Percentiles rank a stretch among this genome's conserved stretches.
Conservation (phyloP, 2,113 vertebrate genomes). For the Lycaon pictus region DNA sequence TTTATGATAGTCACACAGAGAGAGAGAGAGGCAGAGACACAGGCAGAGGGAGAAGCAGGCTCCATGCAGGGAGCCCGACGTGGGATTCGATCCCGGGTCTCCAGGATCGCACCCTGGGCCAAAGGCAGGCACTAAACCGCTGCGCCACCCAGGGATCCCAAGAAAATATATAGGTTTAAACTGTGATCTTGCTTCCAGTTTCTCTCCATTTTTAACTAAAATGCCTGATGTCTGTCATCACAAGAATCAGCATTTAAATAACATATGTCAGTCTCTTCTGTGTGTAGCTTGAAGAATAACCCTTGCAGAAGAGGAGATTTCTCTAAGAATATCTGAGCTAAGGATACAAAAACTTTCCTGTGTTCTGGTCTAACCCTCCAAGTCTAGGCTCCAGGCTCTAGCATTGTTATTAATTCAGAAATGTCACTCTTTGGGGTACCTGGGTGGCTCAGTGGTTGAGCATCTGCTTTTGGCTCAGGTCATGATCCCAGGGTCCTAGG, state of each 20-base stretch:
- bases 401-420: constrained; percentile 66
- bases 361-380: neutral
- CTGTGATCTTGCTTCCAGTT: neutral
- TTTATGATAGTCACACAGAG: too few relatives aligned
- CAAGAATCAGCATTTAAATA: constrained; percentile 72
- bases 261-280: constrained; percentile 65
- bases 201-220: constrained; percentile 33
- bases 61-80: too few relatives aligned
- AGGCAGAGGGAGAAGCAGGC: too few relatives aligned
- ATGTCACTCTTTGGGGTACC: neutral
- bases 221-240: neutral
- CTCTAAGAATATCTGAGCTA: constrained; percentile 70
- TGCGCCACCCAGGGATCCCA: too few relatives aligned
- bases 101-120: too few relatives aligned
- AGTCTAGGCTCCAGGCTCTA: neutral
- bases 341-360: constrained; percentile 64
- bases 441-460: too few relatives aligned
- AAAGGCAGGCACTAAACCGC: too few relatives aligned
- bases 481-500: too few relatives aligned
- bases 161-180: neutral
- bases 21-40: too few relatives aligned
- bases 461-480: too few relatives aligned
- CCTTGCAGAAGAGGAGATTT: constrained; percentile 64
- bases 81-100: too few relatives aligned
- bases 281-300: constrained; percentile 61